These are phyloP conservation scores for Coturnix japonica DNA, from an alignment of 2,113 vertebrate genomes.

Conservation along the genomic window DNA sequence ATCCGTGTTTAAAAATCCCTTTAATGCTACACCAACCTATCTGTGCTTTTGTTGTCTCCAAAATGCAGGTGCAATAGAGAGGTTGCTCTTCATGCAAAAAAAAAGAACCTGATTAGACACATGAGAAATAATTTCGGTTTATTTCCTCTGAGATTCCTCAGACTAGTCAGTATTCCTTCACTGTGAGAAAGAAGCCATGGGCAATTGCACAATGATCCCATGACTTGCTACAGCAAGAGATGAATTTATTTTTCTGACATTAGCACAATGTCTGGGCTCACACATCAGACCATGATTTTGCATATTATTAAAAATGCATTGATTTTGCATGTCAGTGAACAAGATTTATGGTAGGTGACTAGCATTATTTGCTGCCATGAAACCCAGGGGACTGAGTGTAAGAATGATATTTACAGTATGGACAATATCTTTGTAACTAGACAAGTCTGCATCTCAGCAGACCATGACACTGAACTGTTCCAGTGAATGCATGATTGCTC, in stretches of 20 bases:
- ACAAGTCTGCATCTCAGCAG: neutral
- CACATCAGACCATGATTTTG: neutral
- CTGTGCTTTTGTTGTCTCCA: neutral
- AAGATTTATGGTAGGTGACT: neutral
- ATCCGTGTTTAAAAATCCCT: neutral
- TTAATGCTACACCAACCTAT: neutral
- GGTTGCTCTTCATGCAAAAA: neutral
- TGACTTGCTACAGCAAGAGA: neutral
- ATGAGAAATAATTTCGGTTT: neutral
- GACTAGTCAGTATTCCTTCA: neutral
- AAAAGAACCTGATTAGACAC: neutral
- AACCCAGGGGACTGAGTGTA: neutral
- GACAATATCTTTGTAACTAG: neutral
- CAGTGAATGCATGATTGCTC: neutral
- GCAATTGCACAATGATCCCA: neutral
- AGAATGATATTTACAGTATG: neutral
- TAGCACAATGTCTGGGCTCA: neutral
- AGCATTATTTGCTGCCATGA: neutral
- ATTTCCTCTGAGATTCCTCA: neutral
- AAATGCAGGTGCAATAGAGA: neutral
- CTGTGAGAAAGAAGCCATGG: neutral
- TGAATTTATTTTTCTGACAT: neutral
- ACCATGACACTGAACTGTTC: neutral
- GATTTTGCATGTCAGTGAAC: neutral
- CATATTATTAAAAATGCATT: neutral